Percentiles rank a stretch among this genome's conserved stretches.
Conservation (phyloP, 1,140 invertebrate species). For the Apis cerana region DNA sequence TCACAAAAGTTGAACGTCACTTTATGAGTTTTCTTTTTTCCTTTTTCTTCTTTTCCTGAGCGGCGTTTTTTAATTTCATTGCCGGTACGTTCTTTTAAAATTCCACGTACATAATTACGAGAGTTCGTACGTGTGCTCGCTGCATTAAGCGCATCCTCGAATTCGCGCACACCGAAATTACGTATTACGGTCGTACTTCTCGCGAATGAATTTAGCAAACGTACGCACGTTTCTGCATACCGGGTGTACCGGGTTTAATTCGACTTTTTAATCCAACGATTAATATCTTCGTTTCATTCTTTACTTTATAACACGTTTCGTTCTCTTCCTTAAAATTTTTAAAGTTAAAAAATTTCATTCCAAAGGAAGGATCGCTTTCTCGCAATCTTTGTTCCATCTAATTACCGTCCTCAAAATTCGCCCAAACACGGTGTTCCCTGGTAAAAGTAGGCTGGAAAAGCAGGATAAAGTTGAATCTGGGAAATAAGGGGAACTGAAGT, state of each 20-base stretch:
- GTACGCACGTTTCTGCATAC: slow-evolving; percentile 15
- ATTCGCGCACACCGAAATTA: slow-evolving; percentile 44
- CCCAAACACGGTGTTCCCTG: background rate
- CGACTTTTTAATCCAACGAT: background rate
- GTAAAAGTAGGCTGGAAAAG: slow-evolving; percentile 13
- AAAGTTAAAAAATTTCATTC: background rate
- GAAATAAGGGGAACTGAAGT: slow-evolving; percentile 6
- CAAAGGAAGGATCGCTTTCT: background rate
- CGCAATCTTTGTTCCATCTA: background rate
- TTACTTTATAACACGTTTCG: background rate
- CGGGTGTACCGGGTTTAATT: background rate
- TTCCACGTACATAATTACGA: slow-evolving; percentile 23
- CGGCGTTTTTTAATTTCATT: background rate
- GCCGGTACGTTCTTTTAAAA: slow-evolving; percentile 22
- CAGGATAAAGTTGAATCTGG: background rate
- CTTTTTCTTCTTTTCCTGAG: background rate
- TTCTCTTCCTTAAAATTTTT: background rate
- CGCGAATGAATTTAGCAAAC: slow-evolving; percentile 46
- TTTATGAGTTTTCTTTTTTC: background rate
- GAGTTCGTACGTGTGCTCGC: slow-evolving; percentile 9
- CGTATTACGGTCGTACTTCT: slow-evolving; percentile 28
- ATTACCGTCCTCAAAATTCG: slow-evolving; percentile 5
- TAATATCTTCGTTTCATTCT: background rate
- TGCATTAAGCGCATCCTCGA: slow-evolving; percentile 40
- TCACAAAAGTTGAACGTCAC: background rate